Base-by-base conservation (phyloP, 2,888 invertebrate species). In the Schrankia costaestrigalis region DNA sequence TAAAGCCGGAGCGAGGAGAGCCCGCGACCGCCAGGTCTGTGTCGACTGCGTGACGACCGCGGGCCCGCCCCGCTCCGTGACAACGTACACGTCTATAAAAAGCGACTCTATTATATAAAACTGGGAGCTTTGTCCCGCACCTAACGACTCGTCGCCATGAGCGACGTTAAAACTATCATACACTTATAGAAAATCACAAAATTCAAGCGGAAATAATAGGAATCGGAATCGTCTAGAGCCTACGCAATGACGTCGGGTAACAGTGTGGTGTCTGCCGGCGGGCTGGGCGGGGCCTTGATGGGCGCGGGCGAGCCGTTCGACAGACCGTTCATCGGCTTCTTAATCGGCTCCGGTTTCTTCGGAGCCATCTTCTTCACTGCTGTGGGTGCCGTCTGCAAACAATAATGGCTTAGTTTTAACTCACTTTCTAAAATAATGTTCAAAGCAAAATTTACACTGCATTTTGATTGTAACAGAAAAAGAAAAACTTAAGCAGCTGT, bases 111-210 rank as follows among this genome's bases (percentile, higher is more conserved):
- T 83, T 73, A 81, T 83, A 85, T 79, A 81, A 83, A 81, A 81
- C 55, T 80, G 83, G 82, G 85, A 78, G 74, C 49, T 54, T 50
- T 34, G 71, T 80, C 82, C 85, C 85, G 84, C 85, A 80, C 86
- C 84, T 81, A 80, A 81, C 83, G 75, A 71, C 70, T 71, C 71
- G 73, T 62, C 80, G 74, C 74, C 52, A 55, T 63, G 56, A 61
- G 66, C 73, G 77, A 63, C 80, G 65, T 74, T 77, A 77, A 71
- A 76, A 73, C 82, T 83, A 83, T 83, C 63, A 73, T 84, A 86
- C 86, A 85, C 84, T 84, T 85, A 85, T 74, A 80, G 78, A 82
- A 83, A 84, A 86, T 86, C 85, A 86, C 85, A 85, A 85, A 86
- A 84, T 85, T 82, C 79, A 87, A 86, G 86, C 85, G 79, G 83